These are phyloP conservation scores for Loriculus beryllinus DNA, from an alignment of 2,797 vertebrate genomes.

Conservation along the genomic window DNA sequence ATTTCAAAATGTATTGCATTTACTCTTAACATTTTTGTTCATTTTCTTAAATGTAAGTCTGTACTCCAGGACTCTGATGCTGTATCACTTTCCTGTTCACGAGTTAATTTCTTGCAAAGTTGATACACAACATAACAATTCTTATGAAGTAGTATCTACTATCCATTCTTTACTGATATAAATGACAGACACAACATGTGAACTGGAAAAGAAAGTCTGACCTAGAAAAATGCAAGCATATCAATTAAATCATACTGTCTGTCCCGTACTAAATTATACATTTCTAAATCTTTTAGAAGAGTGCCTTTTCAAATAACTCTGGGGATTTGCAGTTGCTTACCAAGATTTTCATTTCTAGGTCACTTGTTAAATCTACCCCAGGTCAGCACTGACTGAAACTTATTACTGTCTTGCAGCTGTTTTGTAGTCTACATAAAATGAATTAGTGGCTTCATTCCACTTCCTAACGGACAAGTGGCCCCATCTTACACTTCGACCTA, in stretches of 20 bases:
- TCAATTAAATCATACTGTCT: constrained; percentile 58
- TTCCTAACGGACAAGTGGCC: constrained; percentile 59
- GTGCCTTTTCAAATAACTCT: constrained; percentile 26
- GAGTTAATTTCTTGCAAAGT: neutral
- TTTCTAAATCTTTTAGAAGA: constrained; percentile 30
- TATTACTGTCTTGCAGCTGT: constrained; percentile 59
- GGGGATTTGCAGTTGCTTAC: constrained; percentile 52
- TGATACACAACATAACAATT: neutral
- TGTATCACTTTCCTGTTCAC: neutral
- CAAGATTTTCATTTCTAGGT: constrained; percentile 61
- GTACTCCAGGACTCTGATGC: neutral
- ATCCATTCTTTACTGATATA: neutral
- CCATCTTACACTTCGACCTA: constrained; percentile 50
- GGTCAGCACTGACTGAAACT: constrained; percentile 55
- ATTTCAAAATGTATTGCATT: constrained; percentile 6
- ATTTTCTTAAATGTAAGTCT: constrained; percentile 38
- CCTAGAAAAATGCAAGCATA: constrained; percentile 20
- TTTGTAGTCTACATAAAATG: constrained; percentile 51
- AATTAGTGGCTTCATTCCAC: constrained; percentile 58
- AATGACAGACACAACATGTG: neutral
- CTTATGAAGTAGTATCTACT: neutral
- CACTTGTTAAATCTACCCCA: constrained; percentile 62
- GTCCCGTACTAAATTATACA: constrained; percentile 64
- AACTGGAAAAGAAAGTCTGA: neutral
- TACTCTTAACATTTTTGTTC: neutral